These are phyloP conservation scores for Ormyrus rosae DNA, from an alignment of 2,888 invertebrate genomes.

Conservation along the genomic window DNA sequence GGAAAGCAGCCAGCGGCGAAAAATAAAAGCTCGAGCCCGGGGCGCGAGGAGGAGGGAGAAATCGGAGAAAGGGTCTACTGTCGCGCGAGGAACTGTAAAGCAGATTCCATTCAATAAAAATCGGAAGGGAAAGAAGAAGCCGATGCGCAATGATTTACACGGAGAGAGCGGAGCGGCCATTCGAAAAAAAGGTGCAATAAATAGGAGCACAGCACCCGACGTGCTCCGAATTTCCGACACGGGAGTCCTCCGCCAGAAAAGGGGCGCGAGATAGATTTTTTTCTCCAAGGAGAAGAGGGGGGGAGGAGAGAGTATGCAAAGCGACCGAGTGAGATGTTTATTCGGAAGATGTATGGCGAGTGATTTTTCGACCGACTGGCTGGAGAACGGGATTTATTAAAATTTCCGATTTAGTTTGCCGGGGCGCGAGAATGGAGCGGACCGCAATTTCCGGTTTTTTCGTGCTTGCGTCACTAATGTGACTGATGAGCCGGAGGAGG, in stretches of 20 bases:
- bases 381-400: slow-evolving; percentile 45
- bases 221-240: slow-evolving; percentile 65
- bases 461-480: neutral
- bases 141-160: slow-evolving; percentile 69
- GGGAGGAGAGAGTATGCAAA: slow-evolving; percentile 16
- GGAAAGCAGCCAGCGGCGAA: slow-evolving; percentile 1
- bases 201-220: slow-evolving; percentile 61
- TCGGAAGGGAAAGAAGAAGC: slow-evolving; percentile 54
- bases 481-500: too few species aligned
- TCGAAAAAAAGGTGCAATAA: slow-evolving; percentile 69
- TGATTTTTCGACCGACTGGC: slow-evolving; percentile 35
- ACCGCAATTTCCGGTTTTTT: slow-evolving; percentile 43
- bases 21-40: neutral
- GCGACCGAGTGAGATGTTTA: slow-evolving; percentile 31
- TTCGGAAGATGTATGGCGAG: neutral
- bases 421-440: neutral
- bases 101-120: too few species aligned
- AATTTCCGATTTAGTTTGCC: slow-evolving; percentile 46
- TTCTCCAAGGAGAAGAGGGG: neutral
- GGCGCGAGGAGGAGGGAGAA: neutral
- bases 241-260: neutral
- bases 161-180: slow-evolving; percentile 61
- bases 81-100: neutral
- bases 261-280: slow-evolving; percentile 33
- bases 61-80: neutral